Evolutionary conservation across 2,797 vertebrate genomes (phyloP), one percentile per base, ranked within the genome.

Genomic region (Tarsius wallacei): DNA sequence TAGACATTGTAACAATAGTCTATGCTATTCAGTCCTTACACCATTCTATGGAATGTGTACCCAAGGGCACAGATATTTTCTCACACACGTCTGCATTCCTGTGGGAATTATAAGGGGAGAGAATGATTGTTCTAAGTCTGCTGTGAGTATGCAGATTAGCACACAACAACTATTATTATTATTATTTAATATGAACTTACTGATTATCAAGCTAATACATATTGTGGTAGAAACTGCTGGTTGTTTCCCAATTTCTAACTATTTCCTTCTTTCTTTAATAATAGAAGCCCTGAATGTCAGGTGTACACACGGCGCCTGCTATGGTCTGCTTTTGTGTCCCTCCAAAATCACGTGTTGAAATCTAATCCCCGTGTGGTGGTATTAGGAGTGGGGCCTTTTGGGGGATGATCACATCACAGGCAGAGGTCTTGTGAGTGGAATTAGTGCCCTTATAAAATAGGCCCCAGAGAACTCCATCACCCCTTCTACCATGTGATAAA

Each of bases 201-300:
- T 90, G 28, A 71, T 61, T 68, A 86, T 63, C 70, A 83, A 90
- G 77, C 10, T 77, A 57, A 74, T 36, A 36, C 47, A 95, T 87
- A 64, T 16, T 61, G 33, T 87, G 53, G n/a, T 82, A 71, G 24
- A 88, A 82, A 82, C 49, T 59, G 21, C 73, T 55, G 59, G 19
- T 91, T 80, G 47, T 81, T 9, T 70, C 68, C 51, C 31, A 59
- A 36, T 66, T 16, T 81, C 13, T 36, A 86, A 15, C 36, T 49
- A 8, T 73, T 64, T 2, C 61, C 61, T 77, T 57, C 28, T 57
- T 81, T 76, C 36, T 82, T 70, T 71, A 78, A 17, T 90, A 71
- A 80, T 24, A 85, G 33, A 93, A 93, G 26, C 7, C 33, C 33
- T 55, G 55, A 78, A 84, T 84, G 64, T 78, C 33, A 73, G n/a